Percentiles rank a stretch among this genome's conserved stretches.
Evolutionary conservation across 2,113 vertebrate species (phyloP).

Genomic region (Pachycephala philippinensis): DNA sequence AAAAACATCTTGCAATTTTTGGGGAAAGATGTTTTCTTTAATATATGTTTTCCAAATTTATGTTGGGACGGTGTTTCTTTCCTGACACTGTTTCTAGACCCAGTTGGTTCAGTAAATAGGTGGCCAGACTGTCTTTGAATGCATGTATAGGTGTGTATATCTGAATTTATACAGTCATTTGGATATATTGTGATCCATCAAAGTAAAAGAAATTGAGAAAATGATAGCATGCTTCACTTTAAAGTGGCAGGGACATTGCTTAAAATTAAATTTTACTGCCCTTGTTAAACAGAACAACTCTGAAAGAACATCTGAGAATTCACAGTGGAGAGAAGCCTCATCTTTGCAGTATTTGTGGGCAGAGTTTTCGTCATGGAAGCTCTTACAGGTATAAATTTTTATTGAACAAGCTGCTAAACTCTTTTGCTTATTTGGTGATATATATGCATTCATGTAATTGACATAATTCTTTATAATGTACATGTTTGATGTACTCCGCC

Average conservation of each 20-base stretch:
- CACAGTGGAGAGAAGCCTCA: slow-evolving; percentile 98
- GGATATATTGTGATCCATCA: background rate
- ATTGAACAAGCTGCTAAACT: background rate
- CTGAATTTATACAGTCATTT: background rate
- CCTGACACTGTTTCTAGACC: background rate
- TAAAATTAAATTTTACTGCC: background rate
- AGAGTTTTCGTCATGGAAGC: slow-evolving; percentile 96
- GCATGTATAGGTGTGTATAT: background rate
- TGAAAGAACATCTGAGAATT: slow-evolving; percentile 94
- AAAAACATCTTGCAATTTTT: background rate
- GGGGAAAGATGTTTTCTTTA: background rate
- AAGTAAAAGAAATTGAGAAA: background rate
- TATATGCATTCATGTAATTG: background rate
- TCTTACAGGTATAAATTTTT: slow-evolving; percentile 86
- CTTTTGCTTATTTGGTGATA: background rate
- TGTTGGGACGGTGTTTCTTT: background rate
- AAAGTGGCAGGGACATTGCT: background rate
- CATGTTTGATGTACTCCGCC: background rate
- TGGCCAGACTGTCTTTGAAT: background rate
- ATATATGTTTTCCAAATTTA: background rate
- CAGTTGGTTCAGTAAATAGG: background rate
- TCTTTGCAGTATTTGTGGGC: slow-evolving; percentile 95
- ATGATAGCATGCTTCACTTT: background rate
- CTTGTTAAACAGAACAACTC: slow-evolving; percentile 82
- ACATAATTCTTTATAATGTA: background rate